Conservation (phyloP, 2,797 vertebrate genomes). For the Micrastur ruficollis region DNA sequence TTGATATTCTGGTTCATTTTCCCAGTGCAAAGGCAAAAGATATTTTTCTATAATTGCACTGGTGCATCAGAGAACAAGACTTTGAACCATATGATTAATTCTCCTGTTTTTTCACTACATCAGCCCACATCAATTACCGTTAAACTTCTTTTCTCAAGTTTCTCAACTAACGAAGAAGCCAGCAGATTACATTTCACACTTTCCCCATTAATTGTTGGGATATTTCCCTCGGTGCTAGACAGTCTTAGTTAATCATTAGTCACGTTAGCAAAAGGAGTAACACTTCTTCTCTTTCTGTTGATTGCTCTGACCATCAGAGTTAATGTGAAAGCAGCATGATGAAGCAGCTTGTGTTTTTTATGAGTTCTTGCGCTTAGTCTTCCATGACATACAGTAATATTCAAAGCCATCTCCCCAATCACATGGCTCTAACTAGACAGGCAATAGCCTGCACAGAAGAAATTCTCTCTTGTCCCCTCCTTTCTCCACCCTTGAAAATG, state of each 20-base stretch:
- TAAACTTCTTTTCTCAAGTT: neutral
- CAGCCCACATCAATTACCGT: neutral
- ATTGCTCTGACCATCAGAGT: neutral
- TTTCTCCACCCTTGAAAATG: neutral
- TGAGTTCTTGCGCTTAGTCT: neutral
- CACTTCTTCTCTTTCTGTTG: constrained; percentile 9
- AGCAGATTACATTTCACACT: constrained; percentile 24
- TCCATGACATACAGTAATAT: neutral
- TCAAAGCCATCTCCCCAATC: neutral
- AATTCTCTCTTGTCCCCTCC: neutral
- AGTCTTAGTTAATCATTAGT: constrained; percentile 16
- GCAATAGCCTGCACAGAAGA: neutral
- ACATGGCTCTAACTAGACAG: neutral
- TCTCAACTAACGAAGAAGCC: neutral
- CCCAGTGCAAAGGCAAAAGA: neutral
- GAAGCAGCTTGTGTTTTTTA: neutral
- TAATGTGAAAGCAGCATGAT: constrained; percentile 11
- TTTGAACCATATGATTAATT: neutral
- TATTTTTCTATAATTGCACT: neutral
- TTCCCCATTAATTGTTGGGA: constrained; percentile 23
- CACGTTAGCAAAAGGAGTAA: neutral
- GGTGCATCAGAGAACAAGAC: neutral
- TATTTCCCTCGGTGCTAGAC: neutral
- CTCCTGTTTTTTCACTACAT: neutral
- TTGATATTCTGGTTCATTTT: neutral